A percentile compares a stretch with the other conserved stretches of the same genome.
phyloP scores from a whole-genome alignment of 2,113 vertebrate genomes.

The Desmodus rotundus region DNA sequence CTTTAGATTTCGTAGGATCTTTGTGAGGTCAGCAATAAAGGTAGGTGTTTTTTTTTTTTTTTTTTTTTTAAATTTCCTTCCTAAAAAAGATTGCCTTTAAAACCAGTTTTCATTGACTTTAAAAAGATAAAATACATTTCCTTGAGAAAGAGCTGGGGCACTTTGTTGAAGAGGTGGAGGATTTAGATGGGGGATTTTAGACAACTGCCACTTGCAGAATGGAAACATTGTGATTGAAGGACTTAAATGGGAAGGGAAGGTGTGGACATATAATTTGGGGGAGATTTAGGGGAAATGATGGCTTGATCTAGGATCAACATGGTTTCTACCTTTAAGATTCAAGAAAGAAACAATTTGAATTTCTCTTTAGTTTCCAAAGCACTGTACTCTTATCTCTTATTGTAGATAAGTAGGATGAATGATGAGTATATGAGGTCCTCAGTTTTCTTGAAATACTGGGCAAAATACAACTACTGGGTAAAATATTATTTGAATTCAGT shows the following conservation, averaged over 20 bases:
- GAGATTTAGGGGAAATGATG: background rate
- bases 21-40: background rate
- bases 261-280: background rate
- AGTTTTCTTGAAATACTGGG: background rate
- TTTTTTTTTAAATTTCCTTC: background rate
- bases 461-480: background rate
- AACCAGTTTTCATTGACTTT: conserved; percentile 1
- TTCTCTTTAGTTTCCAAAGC: conserved; percentile 10
- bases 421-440: background rate
- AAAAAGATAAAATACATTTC: background rate
- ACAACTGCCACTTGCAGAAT: background rate
- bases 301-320: background rate
- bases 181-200: background rate
- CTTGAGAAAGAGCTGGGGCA: conserved; percentile 31
- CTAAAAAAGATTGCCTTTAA: conserved; percentile 22
- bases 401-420: background rate
- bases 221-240: background rate
- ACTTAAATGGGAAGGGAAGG: background rate
- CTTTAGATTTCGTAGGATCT: background rate
- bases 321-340: background rate
- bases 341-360: conserved; percentile 17
- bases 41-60: background rate
- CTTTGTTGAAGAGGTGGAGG: conserved; percentile 41
- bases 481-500: background rate
- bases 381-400: background rate